These are phyloP conservation scores for Coptotermes formosanus DNA, from an alignment of 1,140 invertebrate species.

Conservation along the genomic window DNA sequence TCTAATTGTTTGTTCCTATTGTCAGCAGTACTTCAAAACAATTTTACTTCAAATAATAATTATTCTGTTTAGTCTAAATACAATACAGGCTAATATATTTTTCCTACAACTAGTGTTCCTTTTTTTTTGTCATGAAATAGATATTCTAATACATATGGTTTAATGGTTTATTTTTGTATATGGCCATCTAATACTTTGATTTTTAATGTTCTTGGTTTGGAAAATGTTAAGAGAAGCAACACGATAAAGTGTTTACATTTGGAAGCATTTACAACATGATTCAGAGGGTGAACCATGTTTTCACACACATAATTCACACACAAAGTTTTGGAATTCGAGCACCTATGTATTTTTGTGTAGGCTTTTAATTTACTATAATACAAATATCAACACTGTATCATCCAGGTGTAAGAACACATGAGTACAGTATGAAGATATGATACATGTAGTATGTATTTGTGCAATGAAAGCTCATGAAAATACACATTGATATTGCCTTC, in stretches of 20 bases:
- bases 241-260: neutral
- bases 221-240: neutral
- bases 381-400: conserved; percentile 14
- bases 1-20: neutral
- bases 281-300: neutral
- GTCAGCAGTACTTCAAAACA: neutral
- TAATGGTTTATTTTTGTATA: neutral
- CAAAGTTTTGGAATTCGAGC: neutral
- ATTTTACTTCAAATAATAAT: neutral
- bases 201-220: neutral
- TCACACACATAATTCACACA: neutral
- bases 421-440: neutral
- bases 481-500: neutral
- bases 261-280: conserved; percentile 8
- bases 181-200: neutral
- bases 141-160: neutral
- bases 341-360: neutral
- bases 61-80: neutral
- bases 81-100: neutral
- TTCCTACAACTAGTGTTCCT: neutral
- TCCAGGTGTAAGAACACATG: neutral
- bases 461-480: neutral
- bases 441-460: neutral
- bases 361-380: neutral
- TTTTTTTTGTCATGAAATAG: neutral